A percentile compares a stretch with the other conserved stretches of the same genome.
phyloP scores from a whole-genome alignment of 2,113 vertebrate genomes.

The Toxostoma redivivum region DNA sequence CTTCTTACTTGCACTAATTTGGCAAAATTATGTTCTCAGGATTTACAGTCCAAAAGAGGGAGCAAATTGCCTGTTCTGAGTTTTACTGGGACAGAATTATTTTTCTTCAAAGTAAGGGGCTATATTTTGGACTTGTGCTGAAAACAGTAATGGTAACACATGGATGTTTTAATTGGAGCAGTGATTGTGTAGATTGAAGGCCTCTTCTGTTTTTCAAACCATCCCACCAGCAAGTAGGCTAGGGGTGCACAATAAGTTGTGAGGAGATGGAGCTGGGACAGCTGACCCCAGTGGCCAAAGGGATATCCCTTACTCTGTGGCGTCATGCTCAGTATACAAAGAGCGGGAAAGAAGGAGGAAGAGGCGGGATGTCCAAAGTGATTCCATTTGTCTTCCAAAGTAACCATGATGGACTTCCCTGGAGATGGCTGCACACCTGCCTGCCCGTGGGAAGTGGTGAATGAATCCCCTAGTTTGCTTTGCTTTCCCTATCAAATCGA shows the following conservation, averaged over 20 bases:
- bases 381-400: background rate
- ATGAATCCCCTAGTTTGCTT: background rate
- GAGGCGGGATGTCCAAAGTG: background rate
- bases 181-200: background rate
- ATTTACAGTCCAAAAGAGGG: fast-evolving
- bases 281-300: background rate
- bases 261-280: background rate
- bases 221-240: background rate
- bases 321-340: background rate
- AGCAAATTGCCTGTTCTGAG: background rate
- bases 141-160: background rate
- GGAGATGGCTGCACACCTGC: background rate
- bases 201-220: background rate
- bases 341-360: background rate
- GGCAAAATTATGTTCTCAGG: background rate
- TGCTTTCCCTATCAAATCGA: background rate
- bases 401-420: background rate
- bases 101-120: background rate
- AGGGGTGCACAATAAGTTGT: too few relatives aligned
- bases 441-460: background rate
- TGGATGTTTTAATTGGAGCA: background rate
- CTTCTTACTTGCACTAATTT: background rate
- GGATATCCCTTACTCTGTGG: background rate
- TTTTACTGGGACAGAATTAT: background rate
- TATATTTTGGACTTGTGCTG: background rate